Evolutionary conservation across 92 coral and sea anemone species (phyloP).

Genomic region (Metridium senile): DNA sequence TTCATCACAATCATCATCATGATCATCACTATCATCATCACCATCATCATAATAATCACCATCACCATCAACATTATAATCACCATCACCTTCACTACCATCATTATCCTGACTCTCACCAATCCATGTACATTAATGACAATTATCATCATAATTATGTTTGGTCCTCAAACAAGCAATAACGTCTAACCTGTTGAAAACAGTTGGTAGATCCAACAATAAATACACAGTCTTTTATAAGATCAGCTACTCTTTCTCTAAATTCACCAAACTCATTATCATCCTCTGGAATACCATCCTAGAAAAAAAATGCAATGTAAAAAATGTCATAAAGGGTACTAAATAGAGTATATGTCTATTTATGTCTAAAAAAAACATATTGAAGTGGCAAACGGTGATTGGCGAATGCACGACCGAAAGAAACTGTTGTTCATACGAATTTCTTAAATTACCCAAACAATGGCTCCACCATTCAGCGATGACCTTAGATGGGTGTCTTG

Average conservation of each 20-base stretch:
- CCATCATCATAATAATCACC: background rate
- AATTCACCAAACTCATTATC: slow-evolving; percentile 89
- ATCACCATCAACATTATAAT: background rate
- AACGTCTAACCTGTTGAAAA: slow-evolving; percentile 90
- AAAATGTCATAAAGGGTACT: too few species aligned
- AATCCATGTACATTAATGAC: too few species aligned
- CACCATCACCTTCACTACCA: background rate
- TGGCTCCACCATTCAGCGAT: too few species aligned
- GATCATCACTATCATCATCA: background rate
- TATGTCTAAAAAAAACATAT: too few species aligned
- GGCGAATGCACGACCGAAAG: too few species aligned
- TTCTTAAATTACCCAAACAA: too few species aligned
- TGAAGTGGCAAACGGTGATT: too few species aligned
- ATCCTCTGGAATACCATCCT: slow-evolving; percentile 89
- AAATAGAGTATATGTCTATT: too few species aligned
- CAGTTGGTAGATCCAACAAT: slow-evolving; percentile 88
- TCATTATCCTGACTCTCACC: background rate
- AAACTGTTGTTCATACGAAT: too few species aligned
- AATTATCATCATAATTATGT: too few species aligned
- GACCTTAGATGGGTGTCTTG: too few species aligned
- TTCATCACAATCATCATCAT: background rate
- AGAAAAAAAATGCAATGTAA: slow-evolving; percentile 10
- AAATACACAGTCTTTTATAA: slow-evolving; percentile 93
- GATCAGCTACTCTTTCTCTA: slow-evolving; percentile 90
- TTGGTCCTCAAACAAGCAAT: too few species aligned